Evolutionary conservation across 2,888 invertebrate genomes (phyloP).

Genomic region (Liposcelis brunnea): DNA sequence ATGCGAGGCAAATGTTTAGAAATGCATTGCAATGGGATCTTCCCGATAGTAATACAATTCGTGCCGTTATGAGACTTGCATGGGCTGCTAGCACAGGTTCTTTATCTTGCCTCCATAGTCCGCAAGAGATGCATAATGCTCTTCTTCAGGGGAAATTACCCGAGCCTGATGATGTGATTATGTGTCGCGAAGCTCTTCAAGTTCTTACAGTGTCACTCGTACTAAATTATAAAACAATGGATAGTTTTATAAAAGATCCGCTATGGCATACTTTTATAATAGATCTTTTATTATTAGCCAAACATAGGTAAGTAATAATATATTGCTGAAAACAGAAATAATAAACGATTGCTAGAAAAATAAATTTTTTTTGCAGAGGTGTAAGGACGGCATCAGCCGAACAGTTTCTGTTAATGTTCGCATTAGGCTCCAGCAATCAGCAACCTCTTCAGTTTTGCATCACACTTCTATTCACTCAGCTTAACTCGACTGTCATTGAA

Average conservation of each 20-base stretch:
- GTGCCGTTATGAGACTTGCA: slow-evolving; percentile 55
- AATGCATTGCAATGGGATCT: slow-evolving; percentile 48
- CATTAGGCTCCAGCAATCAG: slow-evolving; percentile 51
- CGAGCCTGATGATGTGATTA: slow-evolving; percentile 43
- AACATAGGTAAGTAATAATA: slow-evolving; percentile 19
- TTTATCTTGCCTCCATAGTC: slow-evolving; percentile 20
- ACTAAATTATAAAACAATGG: slow-evolving; percentile 71
- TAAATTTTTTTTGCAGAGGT: background rate
- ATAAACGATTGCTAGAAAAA: background rate
- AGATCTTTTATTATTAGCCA: slow-evolving; percentile 67
- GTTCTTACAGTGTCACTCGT: slow-evolving; percentile 79
- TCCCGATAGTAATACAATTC: slow-evolving; percentile 54
- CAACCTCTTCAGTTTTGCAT: slow-evolving; percentile 45
- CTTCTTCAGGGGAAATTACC: slow-evolving; percentile 33
- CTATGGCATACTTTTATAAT: slow-evolving; percentile 82
- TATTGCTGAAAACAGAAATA: background rate
- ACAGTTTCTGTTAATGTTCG: slow-evolving; percentile 68
- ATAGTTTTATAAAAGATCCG: slow-evolving; percentile 59
- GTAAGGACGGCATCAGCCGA: slow-evolving; percentile 51
- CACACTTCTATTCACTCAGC: slow-evolving; percentile 45
- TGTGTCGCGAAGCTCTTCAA: slow-evolving; percentile 81
- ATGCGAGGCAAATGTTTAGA: slow-evolving; percentile 28
- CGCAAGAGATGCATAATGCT: slow-evolving; percentile 46
- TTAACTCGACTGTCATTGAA: slow-evolving; percentile 43
- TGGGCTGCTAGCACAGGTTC: slow-evolving; percentile 63